A percentile compares a stretch with the other conserved stretches of the same genome.
These are phyloP conservation scores for Drosophila pallidifrons DNA, from an alignment of 1,140 invertebrate genomes.

Conservation along the genomic window DNA sequence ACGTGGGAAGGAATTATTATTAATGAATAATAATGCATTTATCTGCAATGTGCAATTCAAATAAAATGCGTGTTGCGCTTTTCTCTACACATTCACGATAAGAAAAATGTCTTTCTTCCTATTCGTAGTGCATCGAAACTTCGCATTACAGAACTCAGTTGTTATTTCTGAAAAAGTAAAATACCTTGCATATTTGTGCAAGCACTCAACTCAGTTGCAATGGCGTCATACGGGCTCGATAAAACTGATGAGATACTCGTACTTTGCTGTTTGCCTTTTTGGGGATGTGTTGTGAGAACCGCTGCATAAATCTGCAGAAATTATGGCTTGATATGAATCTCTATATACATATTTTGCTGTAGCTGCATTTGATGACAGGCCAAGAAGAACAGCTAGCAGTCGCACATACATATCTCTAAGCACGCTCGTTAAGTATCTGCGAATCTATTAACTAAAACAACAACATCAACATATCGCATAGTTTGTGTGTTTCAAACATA, in stretches of 20 bases:
- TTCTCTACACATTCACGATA: too few species aligned
- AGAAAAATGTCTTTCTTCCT: background rate
- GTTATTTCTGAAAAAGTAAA: conserved; percentile 46
- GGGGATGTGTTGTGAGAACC: conserved; percentile 39
- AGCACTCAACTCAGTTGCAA: conserved; percentile 20
- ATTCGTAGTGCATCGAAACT: conserved; percentile 22
- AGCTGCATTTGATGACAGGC: conserved; percentile 56
- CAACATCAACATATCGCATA: conserved; percentile 11
- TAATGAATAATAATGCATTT: too few species aligned
- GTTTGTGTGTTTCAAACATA: background rate
- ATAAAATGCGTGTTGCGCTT: too few species aligned
- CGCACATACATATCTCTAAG: conserved; percentile 3
- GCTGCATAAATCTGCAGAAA: conserved; percentile 60
- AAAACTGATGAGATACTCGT: conserved; percentile 52
- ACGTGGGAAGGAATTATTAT: too few species aligned
- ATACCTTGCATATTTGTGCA: conserved; percentile 75
- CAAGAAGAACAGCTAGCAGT: conserved; percentile 13
- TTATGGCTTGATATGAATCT: conserved; percentile 43
- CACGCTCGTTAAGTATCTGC: conserved; percentile 12
- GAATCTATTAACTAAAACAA: conserved; percentile 62
- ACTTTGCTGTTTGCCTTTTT: conserved; percentile 25
- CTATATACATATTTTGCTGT: conserved; percentile 1
- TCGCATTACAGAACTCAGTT: background rate
- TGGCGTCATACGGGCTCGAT: conserved; percentile 70
- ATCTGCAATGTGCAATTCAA: too few species aligned